Evolutionary conservation across 2,113 vertebrate species (phyloP).

Genomic region (Mus spicilegus): DNA sequence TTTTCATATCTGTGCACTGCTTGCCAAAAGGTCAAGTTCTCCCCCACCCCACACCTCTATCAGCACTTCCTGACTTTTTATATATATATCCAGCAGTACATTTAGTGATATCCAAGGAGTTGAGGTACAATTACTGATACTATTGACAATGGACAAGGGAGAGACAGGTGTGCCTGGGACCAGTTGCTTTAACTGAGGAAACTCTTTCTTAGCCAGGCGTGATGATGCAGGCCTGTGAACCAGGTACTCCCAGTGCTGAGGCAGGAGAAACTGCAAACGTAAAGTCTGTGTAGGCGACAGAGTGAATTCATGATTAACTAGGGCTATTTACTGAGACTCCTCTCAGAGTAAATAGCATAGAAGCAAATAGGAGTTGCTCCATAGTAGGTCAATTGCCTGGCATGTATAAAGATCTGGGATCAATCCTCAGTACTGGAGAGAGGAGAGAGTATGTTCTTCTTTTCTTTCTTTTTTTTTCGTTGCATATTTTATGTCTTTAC

Average conservation of each 20-base stretch:
- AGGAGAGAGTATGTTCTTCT: background rate
- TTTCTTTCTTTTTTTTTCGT: too few relatives aligned
- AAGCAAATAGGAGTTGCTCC: background rate
- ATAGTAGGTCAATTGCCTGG: background rate
- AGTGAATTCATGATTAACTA: background rate
- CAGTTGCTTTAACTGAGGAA: background rate
- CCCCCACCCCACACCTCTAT: conserved; percentile 27
- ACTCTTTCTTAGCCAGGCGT: background rate
- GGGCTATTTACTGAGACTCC: background rate
- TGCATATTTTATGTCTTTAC: too few relatives aligned
- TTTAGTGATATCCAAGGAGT: background rate
- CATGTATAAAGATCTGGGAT: background rate
- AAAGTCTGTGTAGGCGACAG: background rate
- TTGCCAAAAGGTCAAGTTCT: conserved; percentile 80
- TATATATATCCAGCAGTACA: background rate
- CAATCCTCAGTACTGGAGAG: background rate
- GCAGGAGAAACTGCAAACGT: background rate
- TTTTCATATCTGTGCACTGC: conserved; percentile 60
- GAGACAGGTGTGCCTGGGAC: accelerated
- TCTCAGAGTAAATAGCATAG: background rate
- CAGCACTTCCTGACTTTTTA: conserved; percentile 8
- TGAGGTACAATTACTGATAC: too few relatives aligned
- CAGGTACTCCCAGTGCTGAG: background rate
- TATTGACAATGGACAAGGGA: accelerated
- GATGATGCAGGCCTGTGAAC: background rate